Evolutionary conservation across 2,888 invertebrate species (phyloP).

Genomic region (Corbicula japonica): DNA sequence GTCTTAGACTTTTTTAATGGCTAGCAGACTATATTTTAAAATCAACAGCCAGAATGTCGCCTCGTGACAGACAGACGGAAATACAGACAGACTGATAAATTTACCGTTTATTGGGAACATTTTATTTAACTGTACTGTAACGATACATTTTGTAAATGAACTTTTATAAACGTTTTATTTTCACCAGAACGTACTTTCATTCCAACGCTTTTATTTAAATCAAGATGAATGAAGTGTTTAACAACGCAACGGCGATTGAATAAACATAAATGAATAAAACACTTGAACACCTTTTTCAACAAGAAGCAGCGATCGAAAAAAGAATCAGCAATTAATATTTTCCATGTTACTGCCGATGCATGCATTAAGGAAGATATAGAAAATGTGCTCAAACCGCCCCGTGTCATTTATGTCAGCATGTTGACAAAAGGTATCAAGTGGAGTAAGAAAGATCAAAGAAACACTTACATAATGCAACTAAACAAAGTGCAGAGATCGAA

Average conservation of each 20-base stretch:
- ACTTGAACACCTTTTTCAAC: neutral
- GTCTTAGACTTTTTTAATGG: no score
- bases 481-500: conserved; percentile 31
- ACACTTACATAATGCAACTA: conserved; percentile 18
- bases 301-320: neutral
- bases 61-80: no score
- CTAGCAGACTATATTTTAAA: no score
- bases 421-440: conserved; percentile 4
- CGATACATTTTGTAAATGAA: no score
- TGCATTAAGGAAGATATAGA: conserved; percentile 30
- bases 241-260: neutral
- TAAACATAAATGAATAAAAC: neutral
- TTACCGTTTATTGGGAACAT: no score
- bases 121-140: no score
- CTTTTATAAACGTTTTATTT: no score
- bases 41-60: no score
- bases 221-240: no score
- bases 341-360: neutral
- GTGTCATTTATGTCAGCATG: conserved; percentile 30
- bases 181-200: no score
- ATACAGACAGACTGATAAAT: no score
- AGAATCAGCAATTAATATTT: conserved; percentile 10
- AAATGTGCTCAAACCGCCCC: conserved; percentile 34
- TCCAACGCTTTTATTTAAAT: no score
- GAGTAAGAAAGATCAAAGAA: conserved; percentile 36